Base-by-base conservation (phyloP, 2,797 vertebrate species). In the Muscicapa striata region DNA sequence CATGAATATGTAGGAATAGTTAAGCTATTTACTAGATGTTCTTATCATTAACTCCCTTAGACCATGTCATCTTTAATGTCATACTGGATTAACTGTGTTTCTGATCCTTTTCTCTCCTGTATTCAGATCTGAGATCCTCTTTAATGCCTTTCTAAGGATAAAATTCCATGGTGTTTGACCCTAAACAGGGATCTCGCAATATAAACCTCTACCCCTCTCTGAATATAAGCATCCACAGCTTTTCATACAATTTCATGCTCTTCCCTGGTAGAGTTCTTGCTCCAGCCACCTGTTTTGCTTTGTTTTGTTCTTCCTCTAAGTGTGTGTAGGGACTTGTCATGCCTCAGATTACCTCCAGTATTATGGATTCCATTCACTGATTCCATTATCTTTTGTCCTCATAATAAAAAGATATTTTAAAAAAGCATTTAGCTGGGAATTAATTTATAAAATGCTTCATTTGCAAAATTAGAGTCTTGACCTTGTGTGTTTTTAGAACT, bases 21-120 rank as follows among this genome's bases (percentile, higher is more conserved):
- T 96, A 68, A 93, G 52, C 76, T 78, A 88, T 95, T 93, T 94
- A 79, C 85, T 81, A 61, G 54, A 51, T 91, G 29, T 38, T 89
- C 3, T 92, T 87, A 93, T 68, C 58, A 78, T 94, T 91, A 95
- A 91, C 85, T 93, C 48, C 58, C 1, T 4, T 41, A 75, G 76
- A 88, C 51, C 40, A 4, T 66, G 76, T 70, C 34, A 64, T 91
- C 68, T 74, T 93, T 91, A 96, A 95, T 92, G 84, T 68, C 41
- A 51, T 59, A 89, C 68, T 70, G 72, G 48, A 87, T 93, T 95
- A 95, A 93, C 94, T 87, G 64, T 85, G 9, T 70, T 59, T 87
- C 63, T 76, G 22, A 41, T 90, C 20, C 9, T 14, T 74, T 76
- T 64, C 22, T 16, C 5, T 4, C 15, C 15, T 26, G 30, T 86